A percentile compares a stretch with the other conserved stretches of the same genome.
phyloP scores from a whole-genome alignment of 2,888 invertebrate species.

The Dioctria rufipes region DNA sequence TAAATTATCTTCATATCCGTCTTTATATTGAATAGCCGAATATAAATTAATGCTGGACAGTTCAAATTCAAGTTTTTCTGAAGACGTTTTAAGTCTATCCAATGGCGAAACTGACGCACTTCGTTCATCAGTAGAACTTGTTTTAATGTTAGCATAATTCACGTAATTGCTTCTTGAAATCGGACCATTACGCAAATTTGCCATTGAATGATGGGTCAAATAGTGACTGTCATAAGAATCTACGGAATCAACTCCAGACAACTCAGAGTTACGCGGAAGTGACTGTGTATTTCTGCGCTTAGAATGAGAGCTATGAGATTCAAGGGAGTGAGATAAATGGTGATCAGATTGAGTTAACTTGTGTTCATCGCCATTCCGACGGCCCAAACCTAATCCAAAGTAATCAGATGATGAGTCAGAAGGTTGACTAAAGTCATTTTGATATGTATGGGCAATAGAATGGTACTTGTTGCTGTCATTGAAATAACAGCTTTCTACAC shows the following conservation, averaged over 20 bases:
- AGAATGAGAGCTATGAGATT: slow-evolving; percentile 68
- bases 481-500: slow-evolving; percentile 61
- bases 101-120: slow-evolving; percentile 63
- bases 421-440: slow-evolving; percentile 69
- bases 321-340: slow-evolving; percentile 68
- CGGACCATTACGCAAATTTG: slow-evolving; percentile 57
- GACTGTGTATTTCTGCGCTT: slow-evolving; percentile 66
- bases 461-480: slow-evolving; percentile 54
- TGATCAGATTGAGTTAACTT: slow-evolving; percentile 68
- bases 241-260: slow-evolving; percentile 70
- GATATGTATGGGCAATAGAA: slow-evolving; percentile 61
- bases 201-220: slow-evolving; percentile 67
- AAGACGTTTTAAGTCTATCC: slow-evolving; percentile 66
- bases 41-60: slow-evolving; percentile 75
- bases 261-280: slow-evolving; percentile 69
- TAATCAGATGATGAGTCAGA: slow-evolving; percentile 70
- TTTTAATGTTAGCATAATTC: slow-evolving; percentile 70
- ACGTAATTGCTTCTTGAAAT: slow-evolving; percentile 62
- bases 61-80: slow-evolving; percentile 74
- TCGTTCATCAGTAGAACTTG: slow-evolving; percentile 62
- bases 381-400: slow-evolving; percentile 66
- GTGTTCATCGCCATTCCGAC: slow-evolving; percentile 63
- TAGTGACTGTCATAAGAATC: slow-evolving; percentile 71
- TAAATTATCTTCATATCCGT: slow-evolving; percentile 67
- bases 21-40: slow-evolving; percentile 68